Evolutionary conservation across 2,113 vertebrate genomes (phyloP).

Genomic region (Struthidea cinerea): DNA sequence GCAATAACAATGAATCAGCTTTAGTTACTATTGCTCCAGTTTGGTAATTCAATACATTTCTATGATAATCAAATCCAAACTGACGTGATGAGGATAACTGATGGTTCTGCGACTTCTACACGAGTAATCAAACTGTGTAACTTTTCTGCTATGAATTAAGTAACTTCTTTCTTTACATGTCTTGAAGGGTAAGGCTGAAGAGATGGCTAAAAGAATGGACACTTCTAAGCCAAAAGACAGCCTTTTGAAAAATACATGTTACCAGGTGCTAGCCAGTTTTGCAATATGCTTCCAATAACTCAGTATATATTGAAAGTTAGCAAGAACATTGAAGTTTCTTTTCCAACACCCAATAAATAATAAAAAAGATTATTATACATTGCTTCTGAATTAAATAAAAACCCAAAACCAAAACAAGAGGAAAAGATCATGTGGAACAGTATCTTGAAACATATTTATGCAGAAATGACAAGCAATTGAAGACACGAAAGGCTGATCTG

Average conservation of each 20-base stretch:
- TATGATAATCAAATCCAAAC: constrained; percentile 72
- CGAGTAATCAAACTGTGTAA: constrained; percentile 32
- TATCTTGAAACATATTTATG: constrained; percentile 63
- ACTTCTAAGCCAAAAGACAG: background rate
- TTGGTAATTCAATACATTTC: constrained; percentile 71
- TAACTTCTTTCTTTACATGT: background rate
- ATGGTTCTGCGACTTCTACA: constrained; percentile 29
- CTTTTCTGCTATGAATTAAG: constrained; percentile 47
- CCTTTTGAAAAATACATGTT: background rate
- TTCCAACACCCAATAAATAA: constrained; percentile 35
- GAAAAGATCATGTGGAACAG: constrained; percentile 1
- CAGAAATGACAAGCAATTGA: constrained; percentile 70
- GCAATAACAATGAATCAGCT: constrained; percentile 73
- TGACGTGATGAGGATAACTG: constrained; percentile 67
- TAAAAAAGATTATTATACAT: background rate
- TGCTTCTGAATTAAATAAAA: constrained; percentile 31
- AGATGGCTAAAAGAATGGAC: background rate
- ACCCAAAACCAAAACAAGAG: background rate
- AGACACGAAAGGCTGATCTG: constrained; percentile 56
- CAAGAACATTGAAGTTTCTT: constrained; percentile 2
- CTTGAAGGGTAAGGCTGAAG: background rate
- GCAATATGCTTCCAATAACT: background rate
- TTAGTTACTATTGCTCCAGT: constrained; percentile 63
- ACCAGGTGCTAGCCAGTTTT: background rate
- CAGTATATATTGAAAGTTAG: background rate